Evolutionary conservation across 1,140 invertebrate genomes (phyloP).

Genomic region (Apis dorsata): DNA sequence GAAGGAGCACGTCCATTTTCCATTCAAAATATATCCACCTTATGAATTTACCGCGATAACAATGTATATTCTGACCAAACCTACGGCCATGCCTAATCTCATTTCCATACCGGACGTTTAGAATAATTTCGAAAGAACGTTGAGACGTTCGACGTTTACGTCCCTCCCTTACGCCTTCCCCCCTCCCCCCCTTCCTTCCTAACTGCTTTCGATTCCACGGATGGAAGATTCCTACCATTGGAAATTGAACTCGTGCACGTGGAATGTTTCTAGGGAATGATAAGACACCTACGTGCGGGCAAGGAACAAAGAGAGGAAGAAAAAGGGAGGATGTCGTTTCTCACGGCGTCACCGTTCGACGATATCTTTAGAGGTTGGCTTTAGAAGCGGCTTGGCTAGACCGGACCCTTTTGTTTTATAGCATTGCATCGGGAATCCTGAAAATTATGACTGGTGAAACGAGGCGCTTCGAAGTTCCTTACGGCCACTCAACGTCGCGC

Average conservation of each 20-base stretch:
- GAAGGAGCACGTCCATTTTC: background rate
- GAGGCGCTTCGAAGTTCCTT: constrained; percentile 32
- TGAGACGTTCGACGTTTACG: background rate
- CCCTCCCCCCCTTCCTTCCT: no score
- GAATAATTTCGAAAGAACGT: constrained; percentile 36
- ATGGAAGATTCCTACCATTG: background rate
- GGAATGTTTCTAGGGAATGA: background rate
- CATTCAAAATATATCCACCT: background rate
- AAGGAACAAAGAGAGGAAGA: constrained; percentile 1
- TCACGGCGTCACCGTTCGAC: constrained; percentile 41
- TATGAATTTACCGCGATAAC: background rate
- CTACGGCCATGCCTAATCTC: background rate
- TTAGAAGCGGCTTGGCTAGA: background rate
- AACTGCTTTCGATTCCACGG: no score
- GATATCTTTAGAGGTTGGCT: constrained; percentile 46
- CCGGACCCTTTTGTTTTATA: constrained; percentile 48
- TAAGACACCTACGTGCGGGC: constrained; percentile 30
- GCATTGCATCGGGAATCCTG: constrained; percentile 42
- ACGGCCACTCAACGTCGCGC: constrained; percentile 31
- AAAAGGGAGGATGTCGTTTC: constrained; percentile 18
- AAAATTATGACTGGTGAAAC: constrained; percentile 46
- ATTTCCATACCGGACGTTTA: constrained; percentile 31
- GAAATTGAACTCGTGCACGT: background rate
- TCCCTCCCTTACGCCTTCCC: background rate
- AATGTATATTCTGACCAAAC: background rate